Evolutionary conservation across 2,113 vertebrate genomes (phyloP), one percentile per base, ranked within the genome.

Genomic region (Canis aureus): DNA sequence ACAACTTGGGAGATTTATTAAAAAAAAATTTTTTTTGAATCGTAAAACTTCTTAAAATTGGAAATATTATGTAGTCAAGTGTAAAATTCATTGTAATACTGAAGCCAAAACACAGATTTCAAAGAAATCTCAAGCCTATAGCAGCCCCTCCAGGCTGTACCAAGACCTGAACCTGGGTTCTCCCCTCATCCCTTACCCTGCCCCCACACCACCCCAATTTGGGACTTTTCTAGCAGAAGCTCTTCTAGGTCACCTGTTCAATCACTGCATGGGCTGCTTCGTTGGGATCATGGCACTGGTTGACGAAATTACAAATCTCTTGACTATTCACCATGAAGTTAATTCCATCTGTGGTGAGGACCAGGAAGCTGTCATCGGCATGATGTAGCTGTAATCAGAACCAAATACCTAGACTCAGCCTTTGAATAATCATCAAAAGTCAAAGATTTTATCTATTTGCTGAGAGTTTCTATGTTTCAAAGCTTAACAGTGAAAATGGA

Each of bases 281-380:
- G 3, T 98, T 99, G 29, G 99, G 99, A 95, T 99, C 99, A 0
- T 99, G 99, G 97, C 99, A 99, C 98, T 99, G 99, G 97, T 98
- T 99, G 95, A 99, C 99, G 96, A 99, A 99, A 92, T 99, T 98
- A 38, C 99, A 99, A 98, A 99, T 99, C 98, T 99, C 99, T 96
- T 99, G 99, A 95, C 99, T 99, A 95, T 99, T 99, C 98, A 99
- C 99, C 17, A 99, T 99, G 98, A 99, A 99, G 99, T 99, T 99
- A 88, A 99, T 98, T 60, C 99, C 99, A 0, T 99, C 99, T 0
- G 99, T 99, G 53, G 99, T 99, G 97, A 99, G 99, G 19, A 99
- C 99, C 97, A 99, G 98, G 98, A 99, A 99, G 29, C 99, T 98
- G 97, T 99, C 99, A 0, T 99, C 98, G 0, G 98, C 99, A 0